phyloP scores from a whole-genome alignment of 2,888 invertebrate genomes.

The Nephrotoma flavescens region DNA sequence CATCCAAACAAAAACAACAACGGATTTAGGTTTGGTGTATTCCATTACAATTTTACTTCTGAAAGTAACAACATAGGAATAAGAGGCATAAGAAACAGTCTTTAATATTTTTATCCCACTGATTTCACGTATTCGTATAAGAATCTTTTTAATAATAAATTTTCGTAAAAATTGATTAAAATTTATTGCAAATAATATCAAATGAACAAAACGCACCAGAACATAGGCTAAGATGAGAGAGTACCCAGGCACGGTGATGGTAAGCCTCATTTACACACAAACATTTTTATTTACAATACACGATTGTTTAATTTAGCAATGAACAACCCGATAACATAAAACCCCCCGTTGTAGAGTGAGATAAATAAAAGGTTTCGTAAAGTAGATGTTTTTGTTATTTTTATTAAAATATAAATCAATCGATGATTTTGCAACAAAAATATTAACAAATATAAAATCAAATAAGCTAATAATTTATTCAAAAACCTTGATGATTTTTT shows the following conservation, averaged over 20 bases:
- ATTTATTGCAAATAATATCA: neutral
- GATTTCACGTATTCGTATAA: neutral
- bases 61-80: neutral
- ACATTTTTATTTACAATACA: neutral
- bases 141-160: neutral
- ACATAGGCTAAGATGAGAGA: neutral
- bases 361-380: neutral
- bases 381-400: neutral
- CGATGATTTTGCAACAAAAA: neutral
- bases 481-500: neutral
- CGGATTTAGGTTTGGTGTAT: neutral
- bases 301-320: neutral
- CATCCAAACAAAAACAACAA: neutral
- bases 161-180: neutral
- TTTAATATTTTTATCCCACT: neutral
- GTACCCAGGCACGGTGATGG: neutral
- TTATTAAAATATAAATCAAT: neutral
- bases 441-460: neutral
- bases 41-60: neutral
- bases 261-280: neutral
- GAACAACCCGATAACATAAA: neutral
- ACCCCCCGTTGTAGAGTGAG: neutral
- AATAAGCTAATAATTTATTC: neutral
- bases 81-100: neutral
- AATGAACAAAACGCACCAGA: neutral